phyloP scores from a whole-genome alignment of 2,888 invertebrate genomes.

The Eupithecia vulgata region DNA sequence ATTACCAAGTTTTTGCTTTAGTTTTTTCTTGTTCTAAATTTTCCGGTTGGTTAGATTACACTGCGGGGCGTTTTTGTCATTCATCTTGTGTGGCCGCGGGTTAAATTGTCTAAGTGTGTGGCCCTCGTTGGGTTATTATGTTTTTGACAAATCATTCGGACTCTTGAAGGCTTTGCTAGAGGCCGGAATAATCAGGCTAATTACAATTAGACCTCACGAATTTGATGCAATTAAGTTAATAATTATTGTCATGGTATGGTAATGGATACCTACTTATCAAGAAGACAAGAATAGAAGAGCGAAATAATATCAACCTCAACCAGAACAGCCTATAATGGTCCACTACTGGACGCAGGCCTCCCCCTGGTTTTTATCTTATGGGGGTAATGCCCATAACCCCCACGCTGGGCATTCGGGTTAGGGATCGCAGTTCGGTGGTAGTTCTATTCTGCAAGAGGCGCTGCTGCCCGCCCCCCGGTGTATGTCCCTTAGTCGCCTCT shows the following conservation, averaged over 20 bases:
- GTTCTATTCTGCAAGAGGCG: no score
- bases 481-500: no score
- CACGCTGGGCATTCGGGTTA: no score
- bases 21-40: constrained; percentile 23
- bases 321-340: no score
- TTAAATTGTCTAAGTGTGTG: no score
- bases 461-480: no score
- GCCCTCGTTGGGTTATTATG: constrained; percentile 1
- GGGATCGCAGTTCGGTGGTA: no score
- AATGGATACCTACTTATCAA: not conserved
- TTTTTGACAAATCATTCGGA: constrained; percentile 10
- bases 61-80: constrained; percentile 6
- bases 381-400: no score
- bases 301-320: no score
- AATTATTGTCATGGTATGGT: not conserved
- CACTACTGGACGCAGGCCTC: no score
- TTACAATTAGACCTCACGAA: not conserved
- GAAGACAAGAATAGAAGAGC: no score
- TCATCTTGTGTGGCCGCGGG: constrained; percentile 10
- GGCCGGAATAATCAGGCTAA: constrained; percentile 7
- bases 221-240: not conserved
- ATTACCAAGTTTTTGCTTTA: not conserved
- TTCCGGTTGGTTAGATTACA: constrained; percentile 12
- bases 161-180: constrained; percentile 4
- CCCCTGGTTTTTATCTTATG: no score